Conservation (phyloP, 2,113 vertebrate genomes). For the Theristicus caerulescens region DNA sequence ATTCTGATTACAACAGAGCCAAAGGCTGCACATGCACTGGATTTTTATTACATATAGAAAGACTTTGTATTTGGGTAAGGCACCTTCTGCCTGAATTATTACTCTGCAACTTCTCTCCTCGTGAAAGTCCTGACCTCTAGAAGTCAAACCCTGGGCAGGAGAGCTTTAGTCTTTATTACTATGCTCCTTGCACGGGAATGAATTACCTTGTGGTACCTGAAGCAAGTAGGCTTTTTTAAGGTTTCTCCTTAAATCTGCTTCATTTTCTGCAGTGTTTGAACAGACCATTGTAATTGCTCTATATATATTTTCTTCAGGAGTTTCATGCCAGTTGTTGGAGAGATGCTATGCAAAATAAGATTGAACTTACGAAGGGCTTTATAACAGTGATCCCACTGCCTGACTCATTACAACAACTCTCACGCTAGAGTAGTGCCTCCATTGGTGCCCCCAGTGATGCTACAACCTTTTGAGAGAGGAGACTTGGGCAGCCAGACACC, state of each 20-base stretch:
- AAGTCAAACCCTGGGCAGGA: not conserved
- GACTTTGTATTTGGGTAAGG: not conserved
- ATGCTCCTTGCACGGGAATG: not conserved
- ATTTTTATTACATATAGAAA: not conserved
- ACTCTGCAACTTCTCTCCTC: not conserved
- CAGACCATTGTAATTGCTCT: not conserved
- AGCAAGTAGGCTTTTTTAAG: not conserved
- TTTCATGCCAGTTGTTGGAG: not conserved
- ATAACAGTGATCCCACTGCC: not conserved
- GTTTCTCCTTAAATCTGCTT: constrained; percentile 34
- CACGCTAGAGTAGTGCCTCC: not conserved
- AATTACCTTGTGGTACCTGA: constrained; percentile 24
- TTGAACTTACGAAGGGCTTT: not conserved
- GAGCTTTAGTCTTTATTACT: constrained; percentile 18
- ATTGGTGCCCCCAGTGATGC: not conserved
- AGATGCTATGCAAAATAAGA: not conserved
- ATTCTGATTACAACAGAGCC: not conserved
- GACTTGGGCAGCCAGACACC: not conserved
- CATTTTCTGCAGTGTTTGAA: not conserved
- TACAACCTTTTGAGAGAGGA: not conserved
- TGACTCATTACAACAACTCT: not conserved
- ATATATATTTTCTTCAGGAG: not conserved
- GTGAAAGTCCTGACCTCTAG: not conserved
- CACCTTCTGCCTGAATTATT: not conserved
- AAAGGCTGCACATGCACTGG: not conserved